Conservation (phyloP, 2,888 invertebrate genomes). For the Neocrepidodera transversa region DNA sequence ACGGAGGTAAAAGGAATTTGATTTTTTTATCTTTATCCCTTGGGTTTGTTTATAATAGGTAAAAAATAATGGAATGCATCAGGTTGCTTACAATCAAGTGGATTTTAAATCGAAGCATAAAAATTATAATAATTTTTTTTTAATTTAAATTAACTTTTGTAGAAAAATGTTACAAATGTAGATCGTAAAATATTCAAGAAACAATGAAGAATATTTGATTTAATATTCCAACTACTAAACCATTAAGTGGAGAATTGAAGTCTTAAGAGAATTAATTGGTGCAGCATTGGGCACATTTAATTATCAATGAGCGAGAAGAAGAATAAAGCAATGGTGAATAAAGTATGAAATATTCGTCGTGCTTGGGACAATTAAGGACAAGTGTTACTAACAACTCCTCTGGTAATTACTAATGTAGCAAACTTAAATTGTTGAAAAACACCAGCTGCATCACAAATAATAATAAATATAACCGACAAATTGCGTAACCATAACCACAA, state of each 20-base stretch:
- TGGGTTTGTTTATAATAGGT: constrained; percentile 13
- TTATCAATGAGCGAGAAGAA: constrained; percentile 38
- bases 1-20: constrained; percentile 5
- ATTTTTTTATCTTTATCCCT: constrained; percentile 15
- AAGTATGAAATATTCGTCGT: constrained; percentile 50
- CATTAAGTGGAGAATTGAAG: background rate
- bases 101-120: too few species aligned
- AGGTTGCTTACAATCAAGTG: too few species aligned
- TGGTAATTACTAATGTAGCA: constrained; percentile 59
- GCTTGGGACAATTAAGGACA: constrained; percentile 58
- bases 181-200: too few species aligned
- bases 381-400: constrained; percentile 59
- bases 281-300: constrained; percentile 36
- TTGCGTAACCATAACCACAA: constrained; percentile 43
- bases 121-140: too few species aligned
- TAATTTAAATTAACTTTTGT: too few species aligned
- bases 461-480: constrained; percentile 57
- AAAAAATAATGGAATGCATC: constrained; percentile 2
- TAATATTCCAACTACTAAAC: too few species aligned
- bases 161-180: too few species aligned
- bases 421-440: constrained; percentile 61
- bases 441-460: constrained; percentile 60
- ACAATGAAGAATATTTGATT: too few species aligned
- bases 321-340: constrained; percentile 45
- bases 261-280: constrained; percentile 30